Conservation (phyloP, 2,888 invertebrate species). For the Athetis lepigone region DNA sequence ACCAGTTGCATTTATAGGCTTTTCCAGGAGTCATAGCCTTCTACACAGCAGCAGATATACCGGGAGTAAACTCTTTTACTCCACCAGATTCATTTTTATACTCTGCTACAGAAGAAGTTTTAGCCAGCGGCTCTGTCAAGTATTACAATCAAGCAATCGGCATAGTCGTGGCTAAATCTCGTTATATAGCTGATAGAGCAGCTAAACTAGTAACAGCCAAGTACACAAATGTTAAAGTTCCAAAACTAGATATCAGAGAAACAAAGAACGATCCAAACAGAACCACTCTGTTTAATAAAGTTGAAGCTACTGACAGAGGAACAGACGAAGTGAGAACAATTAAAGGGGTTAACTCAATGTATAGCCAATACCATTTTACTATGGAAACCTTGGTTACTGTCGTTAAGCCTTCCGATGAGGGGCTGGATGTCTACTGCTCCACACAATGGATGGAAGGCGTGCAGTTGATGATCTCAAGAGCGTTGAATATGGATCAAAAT, state of each 20-base stretch:
- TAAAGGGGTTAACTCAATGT: constrained; percentile 87
- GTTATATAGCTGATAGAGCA: constrained; percentile 88
- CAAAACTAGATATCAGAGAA: constrained; percentile 70
- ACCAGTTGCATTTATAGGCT: constrained; percentile 42
- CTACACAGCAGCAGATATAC: constrained; percentile 91
- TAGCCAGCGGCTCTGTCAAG: constrained; percentile 70
- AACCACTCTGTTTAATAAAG: constrained; percentile 49
- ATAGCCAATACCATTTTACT: constrained; percentile 93
- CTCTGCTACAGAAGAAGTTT: constrained; percentile 81
- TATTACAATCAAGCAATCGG: constrained; percentile 77
- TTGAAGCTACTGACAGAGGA: constrained; percentile 72
- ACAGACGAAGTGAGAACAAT: constrained; percentile 80
- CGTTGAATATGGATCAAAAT: constrained; percentile 89
- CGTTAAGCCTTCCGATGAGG: constrained; percentile 92
- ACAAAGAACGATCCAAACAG: constrained; percentile 67
- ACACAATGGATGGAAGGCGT: constrained; percentile 91
- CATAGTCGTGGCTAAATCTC: constrained; percentile 90
- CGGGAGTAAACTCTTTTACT: constrained; percentile 92
- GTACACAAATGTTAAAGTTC: constrained; percentile 82
- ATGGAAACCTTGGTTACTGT: constrained; percentile 93
- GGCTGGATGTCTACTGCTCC: constrained; percentile 91
- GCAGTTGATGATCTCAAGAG: constrained; percentile 89
- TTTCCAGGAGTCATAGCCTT: constrained; percentile 92
- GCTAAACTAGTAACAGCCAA: constrained; percentile 89
- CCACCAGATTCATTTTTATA: constrained; percentile 63